Base-by-base conservation (phyloP, 2,888 invertebrate genomes). In the Nomada hirtipes region DNA sequence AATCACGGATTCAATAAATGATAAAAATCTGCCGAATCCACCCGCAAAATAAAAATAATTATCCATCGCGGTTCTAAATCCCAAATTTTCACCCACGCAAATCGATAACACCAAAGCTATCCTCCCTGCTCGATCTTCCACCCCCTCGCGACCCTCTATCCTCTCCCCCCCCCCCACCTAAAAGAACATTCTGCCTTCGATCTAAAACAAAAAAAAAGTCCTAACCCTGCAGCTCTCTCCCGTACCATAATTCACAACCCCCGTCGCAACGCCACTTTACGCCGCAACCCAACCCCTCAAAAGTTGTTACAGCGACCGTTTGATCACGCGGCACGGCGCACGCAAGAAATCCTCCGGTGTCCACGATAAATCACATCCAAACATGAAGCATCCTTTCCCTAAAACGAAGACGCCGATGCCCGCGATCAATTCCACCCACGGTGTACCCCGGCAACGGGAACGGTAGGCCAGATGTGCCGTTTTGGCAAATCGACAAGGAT, bases 401-500 rank as follows among this genome's bases (percentile, higher is more conserved):
- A n/a, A 42, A 36, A 65, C 65, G 57, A 71, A 65, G 77, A 60
- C 60, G 69, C 69, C 47, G 73, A 78, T 77, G 73, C 4, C 65
- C 70, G 68, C 47, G 47, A 47, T 47, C 47, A 11, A 47, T 47
- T 47, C 47, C 47, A 10, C 3, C 47, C 47, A 0, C 15, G 4
- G 18, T 13, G 44, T 59, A 26, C 29, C 59, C 4, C 67, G 65
- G 47, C 50, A 57, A 69, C 69, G 79, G 74, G 77, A 84, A 78
- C 72, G 69, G 73, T 61, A 73, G 76, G 74, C 63, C 85, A 84
- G 79, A 79, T 81, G 81, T 76, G 84, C 72, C 82, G 82, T 84
- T 85, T 84, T 85, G 84, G 84, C 85, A 82, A 84, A 85, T 85
- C 85, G 82, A 59, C 72, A 20, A 67, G 59, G 84, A 82, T 83